Evolutionary conservation across 1,140 invertebrate genomes (phyloP).

Genomic region (Dryas iulia): DNA sequence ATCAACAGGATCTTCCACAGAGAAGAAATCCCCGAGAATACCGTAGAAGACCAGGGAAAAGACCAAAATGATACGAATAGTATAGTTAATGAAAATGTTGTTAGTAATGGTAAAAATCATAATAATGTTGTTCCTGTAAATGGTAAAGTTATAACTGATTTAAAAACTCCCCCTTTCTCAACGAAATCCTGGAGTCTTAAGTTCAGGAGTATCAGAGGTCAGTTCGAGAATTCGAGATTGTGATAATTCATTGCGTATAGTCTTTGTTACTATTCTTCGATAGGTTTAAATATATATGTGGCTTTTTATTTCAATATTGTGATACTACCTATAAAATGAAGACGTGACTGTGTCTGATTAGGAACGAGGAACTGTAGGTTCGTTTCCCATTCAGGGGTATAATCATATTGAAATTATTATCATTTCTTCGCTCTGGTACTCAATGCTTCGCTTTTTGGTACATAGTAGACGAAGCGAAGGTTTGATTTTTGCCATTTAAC

Average conservation of each 20-base stretch:
- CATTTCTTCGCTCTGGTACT: too few relatives aligned
- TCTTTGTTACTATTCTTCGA: neutral
- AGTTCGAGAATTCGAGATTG: slow-evolving; percentile 54
- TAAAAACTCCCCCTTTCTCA: slow-evolving; percentile 27
- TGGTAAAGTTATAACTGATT: slow-evolving; percentile 28
- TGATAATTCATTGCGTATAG: slow-evolving; percentile 19
- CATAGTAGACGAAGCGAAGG: too few relatives aligned
- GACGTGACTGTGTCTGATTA: too few relatives aligned
- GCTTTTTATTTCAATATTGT: neutral
- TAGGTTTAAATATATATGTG: neutral
- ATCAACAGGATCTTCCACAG: slow-evolving; percentile 60
- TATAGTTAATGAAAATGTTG: neutral
- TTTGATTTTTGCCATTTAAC: too few relatives aligned
- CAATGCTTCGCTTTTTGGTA: too few relatives aligned
- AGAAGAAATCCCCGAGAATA: neutral
- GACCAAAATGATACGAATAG: neutral
- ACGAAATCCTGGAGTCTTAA: slow-evolving; percentile 51
- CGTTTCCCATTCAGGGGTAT: too few relatives aligned
- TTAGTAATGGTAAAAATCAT: neutral
- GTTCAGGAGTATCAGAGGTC: slow-evolving; percentile 40
- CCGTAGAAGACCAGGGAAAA: neutral
- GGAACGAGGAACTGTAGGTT: too few relatives aligned
- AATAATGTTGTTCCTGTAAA: neutral
- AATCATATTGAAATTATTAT: too few relatives aligned
- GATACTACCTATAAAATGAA: too few relatives aligned